Evolutionary conservation across 2,113 vertebrate species (phyloP).

Genomic region (Zosterops hypoxanthus): DNA sequence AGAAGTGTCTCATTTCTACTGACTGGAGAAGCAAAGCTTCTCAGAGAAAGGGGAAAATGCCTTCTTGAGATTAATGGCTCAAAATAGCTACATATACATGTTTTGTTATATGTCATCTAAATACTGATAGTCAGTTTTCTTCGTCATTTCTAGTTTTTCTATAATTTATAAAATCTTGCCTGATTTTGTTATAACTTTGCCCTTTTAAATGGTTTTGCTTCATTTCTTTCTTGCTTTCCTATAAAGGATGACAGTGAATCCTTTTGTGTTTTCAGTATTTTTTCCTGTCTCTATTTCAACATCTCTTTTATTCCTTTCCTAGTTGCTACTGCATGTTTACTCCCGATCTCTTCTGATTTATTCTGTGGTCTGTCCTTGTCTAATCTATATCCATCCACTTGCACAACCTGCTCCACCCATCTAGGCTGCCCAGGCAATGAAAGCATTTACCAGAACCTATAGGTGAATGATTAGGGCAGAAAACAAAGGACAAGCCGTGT

Average conservation of each 20-base stretch:
- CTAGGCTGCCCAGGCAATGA: not conserved
- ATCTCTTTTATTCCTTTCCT: not conserved
- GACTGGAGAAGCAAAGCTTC: not conserved
- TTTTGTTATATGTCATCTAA: not conserved
- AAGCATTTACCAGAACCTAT: not conserved
- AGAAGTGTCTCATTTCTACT: not conserved
- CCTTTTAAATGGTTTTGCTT: not conserved
- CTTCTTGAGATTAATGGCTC: not conserved
- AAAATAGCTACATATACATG: not conserved
- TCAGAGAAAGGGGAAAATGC: not conserved
- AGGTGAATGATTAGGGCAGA: not conserved
- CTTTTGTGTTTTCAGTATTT: not conserved
- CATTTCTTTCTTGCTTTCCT: not conserved
- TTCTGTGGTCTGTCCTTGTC: not conserved
- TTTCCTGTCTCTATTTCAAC: not conserved
- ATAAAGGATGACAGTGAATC: not conserved
- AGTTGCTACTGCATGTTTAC: not conserved
- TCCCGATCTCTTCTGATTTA: not conserved
- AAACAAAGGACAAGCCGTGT: not conserved
- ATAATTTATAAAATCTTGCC: not conserved
- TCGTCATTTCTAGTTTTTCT: not conserved
- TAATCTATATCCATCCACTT: not conserved
- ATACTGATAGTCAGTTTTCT: not conserved
- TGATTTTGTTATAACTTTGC: not conserved
- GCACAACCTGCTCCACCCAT: not conserved